These are phyloP conservation scores for Carassius gibelio DNA, from an alignment of 2,113 vertebrate species.

Conservation along the genomic window DNA sequence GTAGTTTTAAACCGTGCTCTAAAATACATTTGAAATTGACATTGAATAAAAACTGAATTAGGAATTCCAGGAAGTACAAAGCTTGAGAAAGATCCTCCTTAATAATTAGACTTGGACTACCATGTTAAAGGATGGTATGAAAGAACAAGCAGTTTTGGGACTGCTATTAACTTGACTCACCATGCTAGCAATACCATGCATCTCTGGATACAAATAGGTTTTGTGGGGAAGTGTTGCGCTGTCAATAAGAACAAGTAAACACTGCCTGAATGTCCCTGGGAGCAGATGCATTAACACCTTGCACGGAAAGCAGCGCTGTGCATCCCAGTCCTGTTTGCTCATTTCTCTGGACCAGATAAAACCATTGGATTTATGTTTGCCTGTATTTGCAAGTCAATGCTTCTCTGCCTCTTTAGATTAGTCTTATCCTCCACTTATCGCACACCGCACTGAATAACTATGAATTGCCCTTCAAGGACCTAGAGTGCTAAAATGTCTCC, in stretches of 20 bases:
- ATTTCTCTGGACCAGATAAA: constrained; percentile 45
- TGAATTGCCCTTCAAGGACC: constrained; percentile 19
- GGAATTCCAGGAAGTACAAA: background rate
- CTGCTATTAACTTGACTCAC: constrained; percentile 61
- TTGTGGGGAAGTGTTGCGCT: constrained; percentile 43
- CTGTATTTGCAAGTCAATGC: constrained; percentile 55
- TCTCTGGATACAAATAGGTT: constrained; percentile 42
- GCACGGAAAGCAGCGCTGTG: constrained; percentile 10
- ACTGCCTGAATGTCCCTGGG: constrained; percentile 11
- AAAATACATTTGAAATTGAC: no score
- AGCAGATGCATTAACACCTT: constrained; percentile 12
- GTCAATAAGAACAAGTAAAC: constrained; percentile 52
- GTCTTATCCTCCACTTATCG: constrained; percentile 53
- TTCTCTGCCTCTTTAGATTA: constrained; percentile 49
- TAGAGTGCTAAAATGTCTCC: background rate
- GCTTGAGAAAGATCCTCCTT: background rate
- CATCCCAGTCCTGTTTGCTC: constrained; percentile 39
- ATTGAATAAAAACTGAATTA: background rate
- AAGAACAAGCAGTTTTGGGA: constrained; percentile 40
- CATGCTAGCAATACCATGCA: constrained; percentile 49
- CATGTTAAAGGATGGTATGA: background rate
- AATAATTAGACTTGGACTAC: background rate
- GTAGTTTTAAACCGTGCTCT: no score
- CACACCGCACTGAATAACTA: constrained; percentile 35
- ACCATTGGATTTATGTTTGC: constrained; percentile 51